Conservation (phyloP, 1,140 invertebrate genomes). For the Gonatopus flavifemur region DNA sequence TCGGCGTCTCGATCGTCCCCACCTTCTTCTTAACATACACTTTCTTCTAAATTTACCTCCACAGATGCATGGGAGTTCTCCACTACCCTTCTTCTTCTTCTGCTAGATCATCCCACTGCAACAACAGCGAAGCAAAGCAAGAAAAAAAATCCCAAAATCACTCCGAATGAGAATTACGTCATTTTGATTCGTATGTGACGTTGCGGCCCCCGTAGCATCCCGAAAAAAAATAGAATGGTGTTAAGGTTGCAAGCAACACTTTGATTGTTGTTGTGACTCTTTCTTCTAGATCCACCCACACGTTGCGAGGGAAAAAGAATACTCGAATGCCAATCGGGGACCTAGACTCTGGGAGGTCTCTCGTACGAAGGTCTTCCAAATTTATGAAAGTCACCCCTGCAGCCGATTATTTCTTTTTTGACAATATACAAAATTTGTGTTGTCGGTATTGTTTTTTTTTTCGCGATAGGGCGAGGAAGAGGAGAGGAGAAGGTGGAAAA, state of each 20-base stretch:
- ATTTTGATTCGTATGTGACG: no score
- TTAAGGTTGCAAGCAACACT: constrained; percentile 36
- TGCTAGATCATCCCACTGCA: no score
- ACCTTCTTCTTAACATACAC: constrained; percentile 2
- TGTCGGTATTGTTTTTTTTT: no score
- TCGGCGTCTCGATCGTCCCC: background rate
- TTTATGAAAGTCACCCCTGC: constrained; percentile 1
- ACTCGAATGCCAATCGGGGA: constrained; percentile 5
- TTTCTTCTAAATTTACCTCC: background rate
- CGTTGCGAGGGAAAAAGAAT: background rate
- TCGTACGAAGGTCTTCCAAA: constrained; percentile 8
- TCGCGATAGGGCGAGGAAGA: no score
- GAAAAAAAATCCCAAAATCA: no score
- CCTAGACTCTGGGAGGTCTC: constrained; percentile 5
- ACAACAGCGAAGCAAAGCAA: no score
- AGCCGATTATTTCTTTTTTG: background rate
- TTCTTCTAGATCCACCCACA: background rate
- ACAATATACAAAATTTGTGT: no score
- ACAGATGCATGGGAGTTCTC: background rate
- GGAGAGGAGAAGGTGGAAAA: no score
- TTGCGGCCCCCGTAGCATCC: constrained; percentile 40
- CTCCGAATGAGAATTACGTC: constrained; percentile 21
- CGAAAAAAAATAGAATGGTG: constrained; percentile 47
- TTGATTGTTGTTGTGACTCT: background rate
- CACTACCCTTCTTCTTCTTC: constrained; percentile 4